Percentiles rank a stretch among this genome's conserved stretches.
Conservation (phyloP, 1,140 invertebrate species). For the Diuraphis noxia region DNA sequence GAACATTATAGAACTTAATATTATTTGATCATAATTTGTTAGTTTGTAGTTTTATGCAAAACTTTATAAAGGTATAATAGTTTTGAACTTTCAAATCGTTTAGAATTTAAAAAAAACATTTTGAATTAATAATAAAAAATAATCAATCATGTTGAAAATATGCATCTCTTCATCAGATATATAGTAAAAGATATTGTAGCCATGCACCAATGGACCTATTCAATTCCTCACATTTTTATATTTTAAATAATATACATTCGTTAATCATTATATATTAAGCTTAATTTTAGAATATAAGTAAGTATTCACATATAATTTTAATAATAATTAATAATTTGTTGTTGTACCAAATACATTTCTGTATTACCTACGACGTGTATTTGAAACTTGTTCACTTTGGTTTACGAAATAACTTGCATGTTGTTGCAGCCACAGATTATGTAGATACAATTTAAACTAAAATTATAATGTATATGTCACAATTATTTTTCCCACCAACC, state of each 20-base stretch:
- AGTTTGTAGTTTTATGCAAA: background rate
- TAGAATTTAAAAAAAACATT: background rate
- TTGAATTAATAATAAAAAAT: background rate
- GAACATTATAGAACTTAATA: background rate
- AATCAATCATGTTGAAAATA: background rate
- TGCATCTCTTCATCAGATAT: background rate
- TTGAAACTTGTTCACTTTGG: background rate
- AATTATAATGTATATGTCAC: background rate
- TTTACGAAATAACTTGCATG: no score
- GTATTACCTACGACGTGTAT: background rate
- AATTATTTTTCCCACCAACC: background rate
- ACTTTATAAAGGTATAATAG: background rate
- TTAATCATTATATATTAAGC: background rate
- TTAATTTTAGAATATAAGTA: background rate
- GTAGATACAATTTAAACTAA: background rate
- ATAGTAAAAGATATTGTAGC: no score
- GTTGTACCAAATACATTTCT: background rate
- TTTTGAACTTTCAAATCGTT: background rate
- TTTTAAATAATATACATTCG: no score
- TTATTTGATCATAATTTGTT: slow-evolving; percentile 6
- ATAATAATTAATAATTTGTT: background rate
- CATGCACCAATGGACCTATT: background rate
- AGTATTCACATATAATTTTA: background rate
- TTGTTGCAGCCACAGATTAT: background rate
- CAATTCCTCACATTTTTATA: background rate